Conservation (phyloP, 2,113 vertebrate species). For the Microcebus lehilahytsara region DNA sequence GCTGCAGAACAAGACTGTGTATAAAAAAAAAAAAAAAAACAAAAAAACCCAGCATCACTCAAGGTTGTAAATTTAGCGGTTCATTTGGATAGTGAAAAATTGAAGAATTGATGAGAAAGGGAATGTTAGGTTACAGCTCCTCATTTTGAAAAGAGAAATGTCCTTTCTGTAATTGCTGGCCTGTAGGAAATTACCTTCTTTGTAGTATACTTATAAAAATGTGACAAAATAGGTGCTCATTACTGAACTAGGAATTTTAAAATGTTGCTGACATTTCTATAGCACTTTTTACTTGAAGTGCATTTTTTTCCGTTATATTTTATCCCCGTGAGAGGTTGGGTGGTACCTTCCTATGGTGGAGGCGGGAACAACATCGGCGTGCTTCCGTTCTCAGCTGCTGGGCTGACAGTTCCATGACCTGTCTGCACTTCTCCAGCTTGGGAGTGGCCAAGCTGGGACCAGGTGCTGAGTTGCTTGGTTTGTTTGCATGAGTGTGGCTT, state of each 20-base stretch:
- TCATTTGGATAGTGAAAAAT: not conserved
- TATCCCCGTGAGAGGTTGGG: no score
- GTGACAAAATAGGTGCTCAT: accelerated
- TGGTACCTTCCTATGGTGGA: not conserved
- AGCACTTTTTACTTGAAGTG: not conserved
- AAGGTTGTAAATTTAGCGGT: not conserved
- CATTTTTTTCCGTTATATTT: not conserved
- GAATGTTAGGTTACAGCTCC: not conserved
- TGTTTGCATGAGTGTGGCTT: not conserved
- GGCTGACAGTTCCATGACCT: accelerated
- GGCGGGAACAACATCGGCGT: accelerated
- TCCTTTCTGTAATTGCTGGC: not conserved
- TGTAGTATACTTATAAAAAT: not conserved
- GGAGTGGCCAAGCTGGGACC: not conserved
- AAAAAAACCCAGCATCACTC: not conserved
- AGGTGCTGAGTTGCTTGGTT: not conserved
- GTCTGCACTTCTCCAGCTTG: not conserved
- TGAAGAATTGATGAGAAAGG: not conserved
- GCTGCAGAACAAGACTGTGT: not conserved
- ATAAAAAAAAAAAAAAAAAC: not conserved
- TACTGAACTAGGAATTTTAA: not conserved
- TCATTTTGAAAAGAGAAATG: not conserved
- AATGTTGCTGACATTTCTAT: accelerated
- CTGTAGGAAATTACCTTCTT: not conserved
- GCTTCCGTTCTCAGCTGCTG: not conserved